phyloP scores from a whole-genome alignment of 2,113 vertebrate genomes.

The Atherinomorus stipes region DNA sequence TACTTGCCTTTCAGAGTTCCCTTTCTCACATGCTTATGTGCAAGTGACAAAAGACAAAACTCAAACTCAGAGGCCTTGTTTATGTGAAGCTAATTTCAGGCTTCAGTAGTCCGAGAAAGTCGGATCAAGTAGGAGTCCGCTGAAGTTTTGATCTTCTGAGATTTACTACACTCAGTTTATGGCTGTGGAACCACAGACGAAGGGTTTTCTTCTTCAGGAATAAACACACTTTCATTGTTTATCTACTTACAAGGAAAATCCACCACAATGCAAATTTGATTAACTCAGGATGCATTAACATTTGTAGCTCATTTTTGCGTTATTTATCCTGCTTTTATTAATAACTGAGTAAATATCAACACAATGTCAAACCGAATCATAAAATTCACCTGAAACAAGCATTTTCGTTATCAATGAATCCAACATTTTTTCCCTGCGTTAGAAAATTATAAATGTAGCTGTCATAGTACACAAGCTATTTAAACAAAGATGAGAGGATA shows the following conservation, averaged over 20 bases:
- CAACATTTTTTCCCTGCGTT: too few relatives aligned
- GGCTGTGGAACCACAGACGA: neutral
- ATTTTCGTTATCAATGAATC: too few relatives aligned
- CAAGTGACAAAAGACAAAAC: neutral
- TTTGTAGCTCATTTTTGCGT: neutral
- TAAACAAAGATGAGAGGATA: neutral
- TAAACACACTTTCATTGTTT: slow-evolving; percentile 6
- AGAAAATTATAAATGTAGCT: too few relatives aligned
- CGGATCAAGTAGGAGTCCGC: neutral
- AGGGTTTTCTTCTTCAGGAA: neutral
- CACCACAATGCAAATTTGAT: neutral
- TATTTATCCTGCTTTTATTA: neutral
- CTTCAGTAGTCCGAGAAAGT: neutral
- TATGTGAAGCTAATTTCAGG: neutral
- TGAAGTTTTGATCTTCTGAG: neutral
- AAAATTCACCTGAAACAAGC: too few relatives aligned
- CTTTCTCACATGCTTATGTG: neutral
- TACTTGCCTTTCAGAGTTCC: neutral
- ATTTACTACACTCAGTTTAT: neutral
- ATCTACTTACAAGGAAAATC: neutral
- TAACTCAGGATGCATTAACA: neutral
- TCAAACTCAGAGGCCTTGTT: neutral
- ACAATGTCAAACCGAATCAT: neutral
- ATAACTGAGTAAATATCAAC: too few relatives aligned
- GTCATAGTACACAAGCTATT: neutral